Base-by-base conservation (phyloP, 2,113 vertebrate genomes). In the Morphnarchus princeps region DNA sequence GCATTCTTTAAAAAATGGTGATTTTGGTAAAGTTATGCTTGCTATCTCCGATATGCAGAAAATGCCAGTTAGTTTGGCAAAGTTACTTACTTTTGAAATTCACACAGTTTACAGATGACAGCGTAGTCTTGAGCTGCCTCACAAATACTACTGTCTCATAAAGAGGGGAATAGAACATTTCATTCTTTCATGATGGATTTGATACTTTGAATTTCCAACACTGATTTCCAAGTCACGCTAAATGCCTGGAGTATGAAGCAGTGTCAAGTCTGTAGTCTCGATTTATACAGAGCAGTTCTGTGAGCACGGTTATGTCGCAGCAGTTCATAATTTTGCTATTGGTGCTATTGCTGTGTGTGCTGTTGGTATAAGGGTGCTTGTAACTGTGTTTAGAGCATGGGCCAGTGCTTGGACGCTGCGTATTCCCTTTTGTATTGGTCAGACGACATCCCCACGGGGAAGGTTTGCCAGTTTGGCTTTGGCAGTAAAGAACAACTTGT, bases 381-480 rank as follows among this genome's bases (percentile, higher is more conserved):
- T 2, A 38, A 15, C 5, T 7, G 26, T 2, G 2, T 24, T 70
- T 6, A 13, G 52, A 78, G 73, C 49, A 16, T 19, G 6, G 34
- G 29, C 5, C 24, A 6, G 47, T 24, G 74, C 40, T 65, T 32
- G 43, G 36, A 59, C 15, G 1, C 58, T 19, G n/a, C 0, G 0
- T 57, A 5, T 42, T 71, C 50, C 65, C 19, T 40, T 74, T 18
- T 34, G 17, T 40, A 7, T 15, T 9, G 38, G 21, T 47, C 47
- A 54, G 34, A 19, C 6, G 3, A 19, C 24, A 13, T 54, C 49
- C 61, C 34, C 13, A 7, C 0, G 0, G 49, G 72, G 13, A 81
- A 62, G 22, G 29, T 34, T 87, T 78, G 20, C n/a, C 45, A 26
- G 22, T 24, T 92, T 29, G 31, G 40, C 36, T n/a, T 38, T 45